Evolutionary conservation across 2,888 invertebrate genomes (phyloP).

Genomic region (Pantelozetes paolii): DNA sequence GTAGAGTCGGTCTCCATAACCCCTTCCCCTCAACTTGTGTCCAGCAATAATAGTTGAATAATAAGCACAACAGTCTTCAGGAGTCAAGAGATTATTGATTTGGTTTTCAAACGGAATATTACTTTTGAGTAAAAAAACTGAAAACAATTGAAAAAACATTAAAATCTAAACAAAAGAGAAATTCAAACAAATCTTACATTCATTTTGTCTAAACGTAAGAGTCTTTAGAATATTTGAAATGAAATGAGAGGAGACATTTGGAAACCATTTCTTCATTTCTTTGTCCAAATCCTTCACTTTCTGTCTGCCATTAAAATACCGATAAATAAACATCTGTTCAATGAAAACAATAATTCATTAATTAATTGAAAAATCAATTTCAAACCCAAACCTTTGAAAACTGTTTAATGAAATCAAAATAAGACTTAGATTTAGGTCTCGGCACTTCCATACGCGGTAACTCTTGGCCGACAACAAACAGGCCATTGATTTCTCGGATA

Average conservation of each 20-base stretch:
- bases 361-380: neutral
- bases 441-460: constrained; percentile 20
- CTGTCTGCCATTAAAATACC: neutral
- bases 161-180: neutral
- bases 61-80: constrained; percentile 23
- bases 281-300: neutral
- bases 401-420: neutral
- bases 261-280: constrained; percentile 2
- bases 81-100: neutral
- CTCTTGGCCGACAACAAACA: constrained; percentile 19
- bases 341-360: neutral
- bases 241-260: neutral
- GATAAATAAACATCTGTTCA: constrained; percentile 26
- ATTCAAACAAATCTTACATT: neutral
- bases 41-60: neutral
- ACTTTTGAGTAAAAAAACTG: neutral
- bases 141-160: neutral
- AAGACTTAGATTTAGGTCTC: neutral
- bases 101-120: constrained; percentile 19
- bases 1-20: constrained; percentile 9
- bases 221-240: neutral
- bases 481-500: neutral
- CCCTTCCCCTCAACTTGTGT: neutral
- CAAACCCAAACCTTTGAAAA: constrained; percentile 20
- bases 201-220: neutral